phyloP scores from a whole-genome alignment of 2,888 invertebrate genomes.

The Neuroscelio doddi region DNA sequence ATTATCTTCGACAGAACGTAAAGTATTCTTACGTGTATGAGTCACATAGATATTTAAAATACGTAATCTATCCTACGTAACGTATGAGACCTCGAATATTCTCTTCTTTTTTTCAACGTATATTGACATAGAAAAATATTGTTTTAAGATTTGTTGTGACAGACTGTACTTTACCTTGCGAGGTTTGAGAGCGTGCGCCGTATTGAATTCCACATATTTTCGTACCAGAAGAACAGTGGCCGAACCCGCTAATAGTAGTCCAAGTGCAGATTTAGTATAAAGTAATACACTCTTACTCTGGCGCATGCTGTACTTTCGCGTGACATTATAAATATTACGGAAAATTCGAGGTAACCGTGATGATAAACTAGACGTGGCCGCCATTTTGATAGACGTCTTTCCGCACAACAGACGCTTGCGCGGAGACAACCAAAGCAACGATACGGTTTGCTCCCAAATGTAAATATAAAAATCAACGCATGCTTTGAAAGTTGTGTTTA shows the following conservation, averaged over 20 bases:
- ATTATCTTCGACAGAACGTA: too few relatives aligned
- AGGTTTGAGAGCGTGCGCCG: constrained; percentile 74
- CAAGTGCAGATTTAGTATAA: constrained; percentile 54
- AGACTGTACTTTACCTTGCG: constrained; percentile 70
- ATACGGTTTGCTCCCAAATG: background rate
- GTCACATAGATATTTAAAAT: too few relatives aligned
- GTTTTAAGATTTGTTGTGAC: too few relatives aligned
- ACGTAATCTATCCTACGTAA: too few relatives aligned
- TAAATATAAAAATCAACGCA: constrained; percentile 2
- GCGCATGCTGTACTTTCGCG: constrained; percentile 58
- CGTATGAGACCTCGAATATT: too few relatives aligned
- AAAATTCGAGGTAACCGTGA: constrained; percentile 54
- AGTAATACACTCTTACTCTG: constrained; percentile 44
- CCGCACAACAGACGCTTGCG: constrained; percentile 7
- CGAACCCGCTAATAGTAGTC: constrained; percentile 70
- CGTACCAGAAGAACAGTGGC: constrained; percentile 71
- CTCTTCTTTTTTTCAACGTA: too few relatives aligned
- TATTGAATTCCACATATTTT: constrained; percentile 68
- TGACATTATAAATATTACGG: constrained; percentile 55
- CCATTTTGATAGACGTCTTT: constrained; percentile 68
- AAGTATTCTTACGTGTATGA: too few relatives aligned
- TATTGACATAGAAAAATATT: too few relatives aligned
- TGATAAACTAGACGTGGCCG: constrained; percentile 57
- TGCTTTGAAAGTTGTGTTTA: too few relatives aligned
- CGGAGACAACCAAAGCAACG: background rate